Percentiles rank a stretch among this genome's conserved stretches.
Evolutionary conservation across 2,113 vertebrate genomes (phyloP).

Genomic region (Brienomyrus brachyistius): DNA sequence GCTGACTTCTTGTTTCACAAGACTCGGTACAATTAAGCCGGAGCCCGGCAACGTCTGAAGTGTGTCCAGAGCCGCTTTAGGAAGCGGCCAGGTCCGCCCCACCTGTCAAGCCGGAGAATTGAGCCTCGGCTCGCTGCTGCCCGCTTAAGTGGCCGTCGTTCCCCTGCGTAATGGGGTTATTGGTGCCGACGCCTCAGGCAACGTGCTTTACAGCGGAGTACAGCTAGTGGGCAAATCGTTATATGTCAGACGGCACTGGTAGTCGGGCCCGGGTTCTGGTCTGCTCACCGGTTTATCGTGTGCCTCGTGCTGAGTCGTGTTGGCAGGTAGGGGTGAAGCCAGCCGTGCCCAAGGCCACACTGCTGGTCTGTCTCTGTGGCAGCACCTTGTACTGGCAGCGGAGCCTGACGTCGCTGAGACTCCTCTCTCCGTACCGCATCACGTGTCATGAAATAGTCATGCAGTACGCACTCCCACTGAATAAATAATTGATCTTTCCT

Average conservation of each 20-base stretch:
- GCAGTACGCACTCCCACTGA: neutral
- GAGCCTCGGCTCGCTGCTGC: neutral
- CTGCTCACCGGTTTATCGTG: neutral
- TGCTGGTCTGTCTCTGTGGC: neutral
- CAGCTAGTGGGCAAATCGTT: neutral
- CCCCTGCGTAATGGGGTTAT: neutral
- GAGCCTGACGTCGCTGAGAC: neutral
- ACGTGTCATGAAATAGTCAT: neutral
- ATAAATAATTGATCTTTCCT: neutral
- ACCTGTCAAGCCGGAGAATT: neutral
- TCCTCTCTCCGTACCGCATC: neutral
- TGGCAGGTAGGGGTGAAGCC: neutral
- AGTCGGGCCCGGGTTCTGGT: neutral
- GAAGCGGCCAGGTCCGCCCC: neutral
- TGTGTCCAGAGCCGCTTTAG: neutral
- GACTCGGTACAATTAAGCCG: neutral
- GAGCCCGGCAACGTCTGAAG: neutral
- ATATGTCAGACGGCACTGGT: neutral
- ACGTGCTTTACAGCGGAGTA: neutral
- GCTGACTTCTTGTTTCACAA: neutral
- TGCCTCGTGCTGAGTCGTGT: neutral
- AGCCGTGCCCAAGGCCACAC: neutral
- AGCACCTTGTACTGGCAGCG: neutral
- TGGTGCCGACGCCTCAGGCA: neutral
- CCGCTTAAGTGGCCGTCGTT: neutral